phyloP scores from a whole-genome alignment of 2,888 invertebrate species.

The Drosophila kambysellisi region DNA sequence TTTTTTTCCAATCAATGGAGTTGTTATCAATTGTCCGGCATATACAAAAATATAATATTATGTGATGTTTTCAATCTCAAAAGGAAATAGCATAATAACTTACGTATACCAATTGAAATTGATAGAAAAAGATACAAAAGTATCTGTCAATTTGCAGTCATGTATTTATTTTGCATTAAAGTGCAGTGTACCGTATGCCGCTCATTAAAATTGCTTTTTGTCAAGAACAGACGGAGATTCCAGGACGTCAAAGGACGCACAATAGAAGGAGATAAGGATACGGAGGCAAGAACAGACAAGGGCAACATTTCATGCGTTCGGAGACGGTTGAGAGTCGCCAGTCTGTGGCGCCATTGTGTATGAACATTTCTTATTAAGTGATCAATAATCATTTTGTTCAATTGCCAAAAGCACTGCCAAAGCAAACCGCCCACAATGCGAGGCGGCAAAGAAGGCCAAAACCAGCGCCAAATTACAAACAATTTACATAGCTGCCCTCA shows the following conservation, averaged over 20 bases:
- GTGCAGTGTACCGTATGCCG: slow-evolving; percentile 73
- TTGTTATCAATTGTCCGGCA: slow-evolving; percentile 41
- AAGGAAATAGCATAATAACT: slow-evolving; percentile 45
- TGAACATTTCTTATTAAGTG: slow-evolving; percentile 76
- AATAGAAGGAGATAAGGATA: slow-evolving; percentile 9
- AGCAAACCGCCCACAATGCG: slow-evolving; percentile 43
- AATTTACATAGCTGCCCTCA: slow-evolving; percentile 72
- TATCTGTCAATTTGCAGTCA: slow-evolving; percentile 52
- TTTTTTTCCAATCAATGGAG: slow-evolving; percentile 38
- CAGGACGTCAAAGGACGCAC: slow-evolving; percentile 1
- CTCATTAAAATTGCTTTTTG: slow-evolving; percentile 77
- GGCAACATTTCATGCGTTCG: slow-evolving; percentile 35
- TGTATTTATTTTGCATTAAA: slow-evolving; percentile 77
- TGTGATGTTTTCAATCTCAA: slow-evolving; percentile 37
- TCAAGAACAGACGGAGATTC: slow-evolving; percentile 31
- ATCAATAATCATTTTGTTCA: slow-evolving; percentile 81
- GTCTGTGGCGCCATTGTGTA: slow-evolving; percentile 71
- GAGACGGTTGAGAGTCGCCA: background rate
- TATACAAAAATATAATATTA: slow-evolving; percentile 45
- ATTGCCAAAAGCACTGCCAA: slow-evolving; percentile 71
- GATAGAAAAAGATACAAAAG: slow-evolving; percentile 56
- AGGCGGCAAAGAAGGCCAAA: slow-evolving; percentile 48
- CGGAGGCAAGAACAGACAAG: slow-evolving; percentile 35
- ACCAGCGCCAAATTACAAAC: slow-evolving; percentile 76
- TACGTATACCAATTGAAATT: slow-evolving; percentile 31